These are phyloP conservation scores for Thinocorus orbignyianus DNA, from an alignment of 2,113 vertebrate genomes.

Conservation along the genomic window DNA sequence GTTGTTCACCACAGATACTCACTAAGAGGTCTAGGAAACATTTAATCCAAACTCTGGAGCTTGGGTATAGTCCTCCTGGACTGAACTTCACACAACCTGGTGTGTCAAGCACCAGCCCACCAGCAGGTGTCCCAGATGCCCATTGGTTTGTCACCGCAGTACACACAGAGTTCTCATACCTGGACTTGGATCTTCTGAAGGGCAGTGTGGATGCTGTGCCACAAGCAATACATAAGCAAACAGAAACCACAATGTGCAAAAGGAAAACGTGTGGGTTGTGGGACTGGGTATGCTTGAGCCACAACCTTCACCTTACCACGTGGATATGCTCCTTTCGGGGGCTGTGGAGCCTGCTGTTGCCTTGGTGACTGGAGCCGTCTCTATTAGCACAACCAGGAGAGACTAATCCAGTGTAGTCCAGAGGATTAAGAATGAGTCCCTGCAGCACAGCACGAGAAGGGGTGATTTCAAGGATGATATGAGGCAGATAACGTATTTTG, in stretches of 20 bases:
- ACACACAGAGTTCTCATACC: background rate
- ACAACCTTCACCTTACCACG: background rate
- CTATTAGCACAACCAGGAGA: background rate
- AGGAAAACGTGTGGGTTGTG: fast-evolving
- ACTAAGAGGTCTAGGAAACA: background rate
- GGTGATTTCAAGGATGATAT: background rate
- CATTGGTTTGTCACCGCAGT: background rate
- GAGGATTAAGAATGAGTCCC: background rate
- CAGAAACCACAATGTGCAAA: background rate
- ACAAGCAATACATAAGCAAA: background rate
- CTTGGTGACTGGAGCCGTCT: background rate
- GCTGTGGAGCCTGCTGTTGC: background rate
- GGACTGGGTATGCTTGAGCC: background rate
- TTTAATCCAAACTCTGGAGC: background rate
- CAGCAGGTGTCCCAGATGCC: slow-evolving; percentile 40
- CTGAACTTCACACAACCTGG: background rate
- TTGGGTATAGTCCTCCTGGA: background rate
- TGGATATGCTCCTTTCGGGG: background rate
- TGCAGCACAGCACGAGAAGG: fast-evolving
- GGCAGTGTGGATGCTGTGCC: background rate
- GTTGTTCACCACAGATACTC: background rate
- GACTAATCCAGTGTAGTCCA: background rate
- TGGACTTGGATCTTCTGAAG: background rate
- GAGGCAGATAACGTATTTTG: background rate
- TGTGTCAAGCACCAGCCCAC: background rate